These are phyloP conservation scores for Hololepta plana DNA, from an alignment of 2,888 invertebrate species.

Conservation along the genomic window DNA sequence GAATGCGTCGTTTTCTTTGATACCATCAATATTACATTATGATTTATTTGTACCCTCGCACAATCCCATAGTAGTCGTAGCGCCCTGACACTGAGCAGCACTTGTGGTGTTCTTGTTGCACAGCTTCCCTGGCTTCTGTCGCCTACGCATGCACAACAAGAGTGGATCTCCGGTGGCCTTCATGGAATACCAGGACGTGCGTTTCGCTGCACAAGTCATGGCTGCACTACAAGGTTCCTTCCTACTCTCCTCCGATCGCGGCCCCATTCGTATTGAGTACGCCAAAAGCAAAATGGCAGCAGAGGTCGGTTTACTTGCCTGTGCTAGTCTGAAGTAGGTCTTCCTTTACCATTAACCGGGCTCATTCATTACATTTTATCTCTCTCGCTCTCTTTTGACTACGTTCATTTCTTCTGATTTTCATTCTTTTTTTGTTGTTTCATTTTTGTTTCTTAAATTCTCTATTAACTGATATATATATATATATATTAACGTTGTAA, in stretches of 20 bases:
- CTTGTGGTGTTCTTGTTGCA: slow-evolving; percentile 32
- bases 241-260: slow-evolving; percentile 89
- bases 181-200: slow-evolving; percentile 90
- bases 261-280: slow-evolving; percentile 96
- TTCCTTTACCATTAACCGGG: background rate
- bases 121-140: slow-evolving; percentile 97
- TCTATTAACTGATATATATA: too few species aligned
- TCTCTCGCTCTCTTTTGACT: slow-evolving; percentile 2
- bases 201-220: slow-evolving; percentile 84
- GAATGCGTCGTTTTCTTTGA: too few species aligned
- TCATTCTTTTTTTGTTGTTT: slow-evolving; percentile 2
- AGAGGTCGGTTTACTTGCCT: slow-evolving; percentile 33
- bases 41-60: too few species aligned
- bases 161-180: slow-evolving; percentile 91
- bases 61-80: too few species aligned
- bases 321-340: slow-evolving; percentile 6
- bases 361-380: too few species aligned
- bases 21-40: too few species aligned
- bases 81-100: slow-evolving; percentile 22
- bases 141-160: slow-evolving; percentile 87
- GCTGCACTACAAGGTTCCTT: slow-evolving; percentile 88
- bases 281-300: slow-evolving; percentile 98
- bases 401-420: background rate
- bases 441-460: too few species aligned
- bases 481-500: too few species aligned